A percentile compares a stretch with the other conserved stretches of the same genome.
These are phyloP conservation scores for Mimas tiliae DNA, from an alignment of 2,888 invertebrate genomes.

Conservation along the genomic window DNA sequence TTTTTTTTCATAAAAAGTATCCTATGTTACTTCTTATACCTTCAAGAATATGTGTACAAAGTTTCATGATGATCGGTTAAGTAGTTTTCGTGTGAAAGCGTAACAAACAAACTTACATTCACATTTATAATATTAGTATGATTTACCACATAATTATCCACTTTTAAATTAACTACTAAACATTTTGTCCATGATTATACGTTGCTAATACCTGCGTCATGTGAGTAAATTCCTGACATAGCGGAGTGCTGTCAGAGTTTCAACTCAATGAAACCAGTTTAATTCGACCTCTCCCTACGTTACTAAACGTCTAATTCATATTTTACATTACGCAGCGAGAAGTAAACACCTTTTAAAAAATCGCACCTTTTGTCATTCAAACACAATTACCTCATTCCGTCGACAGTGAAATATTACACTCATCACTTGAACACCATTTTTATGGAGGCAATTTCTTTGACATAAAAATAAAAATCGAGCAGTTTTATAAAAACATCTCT, in stretches of 20 bases:
- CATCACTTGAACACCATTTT: conserved; percentile 83
- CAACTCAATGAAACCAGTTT: conserved; percentile 42
- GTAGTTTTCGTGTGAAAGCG: no score
- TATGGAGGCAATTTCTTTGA: conserved; percentile 82
- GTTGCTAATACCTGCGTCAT: conserved; percentile 51
- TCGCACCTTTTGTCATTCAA: conserved; percentile 57
- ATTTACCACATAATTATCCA: no score
- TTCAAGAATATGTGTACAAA: no score
- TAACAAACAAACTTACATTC: no score
- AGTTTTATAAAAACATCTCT: conserved; percentile 83
- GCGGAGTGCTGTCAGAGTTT: conserved; percentile 50
- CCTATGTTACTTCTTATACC: no score
- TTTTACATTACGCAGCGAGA: conserved; percentile 4
- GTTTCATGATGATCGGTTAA: no score
- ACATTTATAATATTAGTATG: no score
- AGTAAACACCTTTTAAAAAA: conserved; percentile 28
- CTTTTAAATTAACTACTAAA: not conserved
- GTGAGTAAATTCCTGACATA: conserved; percentile 70
- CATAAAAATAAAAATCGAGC: conserved; percentile 80
- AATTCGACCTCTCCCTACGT: conserved; percentile 39
- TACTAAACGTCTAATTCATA: conserved; percentile 26
- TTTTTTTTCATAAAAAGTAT: no score
- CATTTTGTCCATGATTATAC: conserved; percentile 47
- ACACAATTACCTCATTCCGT: conserved; percentile 74
- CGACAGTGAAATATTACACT: conserved; percentile 81